phyloP scores from a whole-genome alignment of 2,797 vertebrate genomes.

The Chaetophractus vellerosus region DNA sequence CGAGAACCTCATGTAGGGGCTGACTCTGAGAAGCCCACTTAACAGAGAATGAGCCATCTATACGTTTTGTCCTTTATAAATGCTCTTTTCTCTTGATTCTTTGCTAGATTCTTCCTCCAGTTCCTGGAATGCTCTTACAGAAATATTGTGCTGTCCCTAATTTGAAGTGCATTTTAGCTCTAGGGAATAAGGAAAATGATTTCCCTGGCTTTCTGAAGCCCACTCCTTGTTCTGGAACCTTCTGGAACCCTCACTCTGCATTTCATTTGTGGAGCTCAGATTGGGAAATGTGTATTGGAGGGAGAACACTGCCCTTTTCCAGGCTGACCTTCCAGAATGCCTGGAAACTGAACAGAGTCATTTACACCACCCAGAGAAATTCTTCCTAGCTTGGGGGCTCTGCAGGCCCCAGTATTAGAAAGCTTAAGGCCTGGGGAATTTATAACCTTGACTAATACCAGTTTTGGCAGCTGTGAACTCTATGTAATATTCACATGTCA shows the following conservation, averaged over 20 bases:
- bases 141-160: background rate
- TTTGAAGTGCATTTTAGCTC: background rate
- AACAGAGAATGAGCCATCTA: background rate
- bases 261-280: background rate
- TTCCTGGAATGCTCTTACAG: background rate
- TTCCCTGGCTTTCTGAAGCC: background rate
- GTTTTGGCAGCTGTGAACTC: background rate
- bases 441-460: background rate
- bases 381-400: background rate
- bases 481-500: background rate
- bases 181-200: background rate
- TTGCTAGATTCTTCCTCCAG: background rate
- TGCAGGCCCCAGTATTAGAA: background rate
- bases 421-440: background rate
- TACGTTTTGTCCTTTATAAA: background rate
- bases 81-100: background rate
- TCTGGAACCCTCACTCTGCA: background rate
- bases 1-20: fast-evolving
- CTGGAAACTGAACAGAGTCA: background rate
- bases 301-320: background rate
- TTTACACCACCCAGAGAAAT: background rate
- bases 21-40: background rate
- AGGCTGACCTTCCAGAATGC: background rate
- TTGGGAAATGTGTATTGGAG: background rate
- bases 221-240: background rate